phyloP scores from a whole-genome alignment of 1,140 invertebrate species.

The Theocolax elegans region DNA sequence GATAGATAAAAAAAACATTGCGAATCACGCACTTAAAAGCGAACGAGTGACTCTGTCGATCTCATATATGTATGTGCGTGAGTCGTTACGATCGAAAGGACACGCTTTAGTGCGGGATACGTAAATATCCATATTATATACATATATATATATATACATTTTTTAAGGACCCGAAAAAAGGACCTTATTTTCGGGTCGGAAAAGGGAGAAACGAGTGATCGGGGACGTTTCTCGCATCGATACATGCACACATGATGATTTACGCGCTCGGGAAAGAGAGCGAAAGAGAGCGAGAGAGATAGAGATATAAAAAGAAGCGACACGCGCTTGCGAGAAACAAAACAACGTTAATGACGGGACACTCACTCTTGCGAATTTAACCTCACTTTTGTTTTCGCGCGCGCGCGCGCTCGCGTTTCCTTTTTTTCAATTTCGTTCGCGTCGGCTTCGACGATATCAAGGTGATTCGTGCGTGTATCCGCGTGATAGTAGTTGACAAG shows the following conservation, averaged over 20 bases:
- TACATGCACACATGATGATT: no score
- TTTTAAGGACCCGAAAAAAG: neutral
- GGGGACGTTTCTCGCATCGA: no score
- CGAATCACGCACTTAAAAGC: neutral
- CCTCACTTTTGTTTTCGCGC: conserved; percentile 24
- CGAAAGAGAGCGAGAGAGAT: neutral
- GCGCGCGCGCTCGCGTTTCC: neutral
- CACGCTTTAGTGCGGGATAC: no score
- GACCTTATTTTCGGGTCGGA: neutral
- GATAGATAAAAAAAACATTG: conserved; percentile 39
- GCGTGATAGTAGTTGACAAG: neutral
- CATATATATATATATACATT: neutral
- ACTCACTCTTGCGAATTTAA: conserved; percentile 13
- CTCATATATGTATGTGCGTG: neutral
- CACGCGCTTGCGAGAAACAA: conserved; percentile 18
- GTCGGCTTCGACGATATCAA: neutral
- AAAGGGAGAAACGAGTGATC: neutral
- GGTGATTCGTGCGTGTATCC: neutral
- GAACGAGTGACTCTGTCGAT: neutral
- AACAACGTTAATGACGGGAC: conserved; percentile 23
- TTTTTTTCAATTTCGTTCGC: neutral
- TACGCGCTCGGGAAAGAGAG: neutral
- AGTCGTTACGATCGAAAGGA: neutral
- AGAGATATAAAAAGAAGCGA: conserved; percentile 28
- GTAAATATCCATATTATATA: no score